These are phyloP conservation scores for Allophyes oxyacanthae DNA, from an alignment of 2,888 invertebrate genomes.

Conservation along the genomic window DNA sequence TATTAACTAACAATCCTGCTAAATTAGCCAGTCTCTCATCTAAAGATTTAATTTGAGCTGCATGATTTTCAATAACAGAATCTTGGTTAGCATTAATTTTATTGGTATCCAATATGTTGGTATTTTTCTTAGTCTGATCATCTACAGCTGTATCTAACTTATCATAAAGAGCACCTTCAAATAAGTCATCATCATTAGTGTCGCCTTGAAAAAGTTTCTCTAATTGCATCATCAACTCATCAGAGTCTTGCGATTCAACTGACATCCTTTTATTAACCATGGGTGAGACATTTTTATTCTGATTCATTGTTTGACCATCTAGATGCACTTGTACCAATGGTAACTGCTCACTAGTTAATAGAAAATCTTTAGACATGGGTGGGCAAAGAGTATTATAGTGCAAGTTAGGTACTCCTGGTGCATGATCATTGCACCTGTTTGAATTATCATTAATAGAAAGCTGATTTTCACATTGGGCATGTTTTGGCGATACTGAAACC, in stretches of 20 bases:
- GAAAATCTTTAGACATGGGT: conserved; percentile 30
- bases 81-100: conserved; percentile 49
- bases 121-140: conserved; percentile 53
- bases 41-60: conserved; percentile 73
- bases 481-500: conserved; percentile 52
- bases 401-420: conserved; percentile 29
- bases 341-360: conserved; percentile 16
- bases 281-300: conserved; percentile 39
- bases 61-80: conserved; percentile 67
- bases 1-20: conserved; percentile 68
- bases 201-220: conserved; percentile 83
- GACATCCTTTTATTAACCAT: conserved; percentile 53
- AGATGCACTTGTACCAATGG: conserved; percentile 25
- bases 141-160: conserved; percentile 60
- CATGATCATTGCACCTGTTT: background rate
- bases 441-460: conserved; percentile 5
- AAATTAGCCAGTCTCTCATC: conserved; percentile 78
- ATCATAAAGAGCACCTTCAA: conserved; percentile 74
- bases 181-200: conserved; percentile 81
- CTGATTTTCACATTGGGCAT: conserved; percentile 26
- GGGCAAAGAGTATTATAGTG: conserved; percentile 50
- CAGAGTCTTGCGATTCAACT: conserved; percentile 71
- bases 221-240: conserved; percentile 79
- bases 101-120: conserved; percentile 45
- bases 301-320: conserved; percentile 23